Evolutionary conservation across 2,888 invertebrate genomes (phyloP).

Genomic region (Timandra comae): DNA sequence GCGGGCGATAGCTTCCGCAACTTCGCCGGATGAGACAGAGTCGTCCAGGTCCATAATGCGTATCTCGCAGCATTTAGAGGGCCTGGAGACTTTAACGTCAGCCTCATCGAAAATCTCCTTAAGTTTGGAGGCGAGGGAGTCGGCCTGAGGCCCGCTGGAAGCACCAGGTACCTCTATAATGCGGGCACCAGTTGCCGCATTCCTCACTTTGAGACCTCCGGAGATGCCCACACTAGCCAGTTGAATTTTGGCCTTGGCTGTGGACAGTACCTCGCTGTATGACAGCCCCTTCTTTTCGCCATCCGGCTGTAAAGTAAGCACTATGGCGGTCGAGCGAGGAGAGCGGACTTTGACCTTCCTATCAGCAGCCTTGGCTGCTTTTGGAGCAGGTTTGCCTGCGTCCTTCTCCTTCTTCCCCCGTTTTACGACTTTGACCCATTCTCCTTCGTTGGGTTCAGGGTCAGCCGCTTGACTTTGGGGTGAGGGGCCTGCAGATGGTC

Average conservation of each 20-base stretch:
- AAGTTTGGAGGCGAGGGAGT: no score
- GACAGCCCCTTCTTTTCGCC: slow-evolving; percentile 2
- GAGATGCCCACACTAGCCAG: slow-evolving; percentile 1
- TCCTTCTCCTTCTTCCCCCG: no score
- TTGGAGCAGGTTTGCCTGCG: no score
- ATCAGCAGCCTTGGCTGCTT: no score
- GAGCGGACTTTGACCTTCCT: slow-evolving; percentile 10
- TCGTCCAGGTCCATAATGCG: slow-evolving; percentile 16
- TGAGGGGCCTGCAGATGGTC: no score
- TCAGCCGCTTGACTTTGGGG: not conserved
- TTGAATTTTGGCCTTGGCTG: not conserved
- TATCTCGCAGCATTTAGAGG: slow-evolving; percentile 1
- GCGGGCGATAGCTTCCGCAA: slow-evolving; percentile 6
- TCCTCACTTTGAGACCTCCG: slow-evolving; percentile 9
- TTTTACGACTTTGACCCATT: no score
- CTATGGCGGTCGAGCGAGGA: slow-evolving; percentile 6
- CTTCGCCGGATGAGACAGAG: slow-evolving; percentile 7
- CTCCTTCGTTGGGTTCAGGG: slow-evolving; percentile 3
- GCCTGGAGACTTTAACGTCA: slow-evolving; percentile 6
- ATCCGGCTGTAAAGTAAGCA: not conserved
- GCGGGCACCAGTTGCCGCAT: slow-evolving; percentile 20
- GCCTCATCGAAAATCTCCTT: not conserved
- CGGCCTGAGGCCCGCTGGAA: no score
- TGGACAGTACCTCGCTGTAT: not conserved
- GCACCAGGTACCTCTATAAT: not conserved